phyloP scores from a whole-genome alignment of 2,888 invertebrate genomes.

The Philhelius pedissequus region DNA sequence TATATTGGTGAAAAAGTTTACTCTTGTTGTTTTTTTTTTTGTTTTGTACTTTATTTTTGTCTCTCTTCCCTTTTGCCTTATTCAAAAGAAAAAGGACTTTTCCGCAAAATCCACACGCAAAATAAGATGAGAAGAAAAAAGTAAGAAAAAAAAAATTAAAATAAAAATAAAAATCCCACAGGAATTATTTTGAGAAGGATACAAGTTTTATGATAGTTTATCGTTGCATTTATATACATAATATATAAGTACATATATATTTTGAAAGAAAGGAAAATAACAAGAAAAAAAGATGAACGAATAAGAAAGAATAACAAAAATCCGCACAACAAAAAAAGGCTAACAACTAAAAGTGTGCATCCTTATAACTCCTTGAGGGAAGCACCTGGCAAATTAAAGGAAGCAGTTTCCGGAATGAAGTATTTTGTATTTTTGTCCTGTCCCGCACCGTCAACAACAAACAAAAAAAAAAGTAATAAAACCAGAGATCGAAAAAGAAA shows the following conservation, averaged over 20 bases:
- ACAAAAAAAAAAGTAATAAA: too few relatives aligned
- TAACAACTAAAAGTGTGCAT: constrained; percentile 63
- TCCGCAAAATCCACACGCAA: constrained; percentile 41
- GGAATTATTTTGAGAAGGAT: constrained; percentile 66
- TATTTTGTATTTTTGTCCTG: constrained; percentile 63
- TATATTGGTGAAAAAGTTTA: constrained; percentile 62
- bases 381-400: constrained; percentile 68
- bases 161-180: constrained; percentile 56
- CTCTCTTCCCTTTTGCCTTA: not conserved
- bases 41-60: not conserved
- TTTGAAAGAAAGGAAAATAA: constrained; percentile 9
- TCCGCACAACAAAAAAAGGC: constrained; percentile 31
- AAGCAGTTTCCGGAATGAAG: constrained; percentile 67
- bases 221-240: constrained; percentile 51
- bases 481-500: constrained; percentile 32
- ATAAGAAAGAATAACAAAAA: not conserved
- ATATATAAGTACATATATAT: not conserved
- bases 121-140: constrained; percentile 2
- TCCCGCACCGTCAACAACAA: constrained; percentile 12
- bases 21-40: not conserved
- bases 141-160: constrained; percentile 11
- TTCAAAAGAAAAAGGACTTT: constrained; percentile 27
- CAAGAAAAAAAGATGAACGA: constrained; percentile 1
- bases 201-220: constrained; percentile 68
- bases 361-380: constrained; percentile 66